A percentile compares a stretch with the other conserved stretches of the same genome.
These are phyloP conservation scores for Carlito syrichta DNA, from an alignment of 2,113 vertebrate genomes.

Conservation along the genomic window DNA sequence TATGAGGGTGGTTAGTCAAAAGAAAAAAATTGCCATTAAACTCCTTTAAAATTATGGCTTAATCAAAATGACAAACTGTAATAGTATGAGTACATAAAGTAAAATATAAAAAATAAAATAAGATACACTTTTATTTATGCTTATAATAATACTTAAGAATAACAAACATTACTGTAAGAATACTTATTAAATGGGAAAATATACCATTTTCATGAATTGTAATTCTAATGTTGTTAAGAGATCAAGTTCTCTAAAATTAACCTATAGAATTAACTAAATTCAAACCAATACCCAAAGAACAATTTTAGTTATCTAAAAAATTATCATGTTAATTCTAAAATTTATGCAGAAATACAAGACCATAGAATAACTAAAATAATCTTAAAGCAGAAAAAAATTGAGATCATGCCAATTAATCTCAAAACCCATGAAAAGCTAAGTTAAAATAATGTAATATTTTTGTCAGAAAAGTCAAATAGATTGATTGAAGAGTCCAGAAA, in stretches of 20 bases:
- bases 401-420: background rate
- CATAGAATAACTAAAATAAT: background rate
- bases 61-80: too few species aligned
- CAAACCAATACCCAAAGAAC: background rate
- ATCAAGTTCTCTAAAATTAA: background rate
- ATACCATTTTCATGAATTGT: background rate
- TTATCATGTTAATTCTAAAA: background rate
- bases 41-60: too few species aligned
- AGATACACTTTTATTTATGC: background rate
- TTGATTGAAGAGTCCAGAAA: background rate
- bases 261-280: background rate
- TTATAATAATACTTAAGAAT: background rate
- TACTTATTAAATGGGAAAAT: background rate
- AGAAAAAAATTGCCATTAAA: too few species aligned
- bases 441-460: background rate
- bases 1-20: too few species aligned
- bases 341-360: background rate
- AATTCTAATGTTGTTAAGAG: background rate
- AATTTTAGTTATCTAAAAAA: background rate
- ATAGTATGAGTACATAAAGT: too few species aligned
- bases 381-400: background rate
- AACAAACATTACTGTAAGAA: background rate
- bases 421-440: background rate
- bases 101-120: too few species aligned
- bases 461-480: background rate